phyloP scores from a whole-genome alignment of 2,113 vertebrate species.

The Semicossyphus pulcher region DNA sequence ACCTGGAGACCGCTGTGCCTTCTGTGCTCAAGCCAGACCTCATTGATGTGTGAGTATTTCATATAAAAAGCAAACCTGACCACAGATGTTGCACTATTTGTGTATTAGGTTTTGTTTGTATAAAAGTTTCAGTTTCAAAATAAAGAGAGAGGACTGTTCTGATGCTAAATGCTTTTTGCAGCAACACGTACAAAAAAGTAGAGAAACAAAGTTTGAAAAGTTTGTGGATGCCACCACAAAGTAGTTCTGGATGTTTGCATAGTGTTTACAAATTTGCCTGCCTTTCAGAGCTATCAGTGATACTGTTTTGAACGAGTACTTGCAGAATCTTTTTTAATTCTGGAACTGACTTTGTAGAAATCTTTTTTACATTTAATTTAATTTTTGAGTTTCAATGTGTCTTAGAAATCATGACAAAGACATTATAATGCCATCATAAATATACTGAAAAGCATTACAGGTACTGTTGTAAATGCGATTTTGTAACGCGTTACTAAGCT shows the following conservation, averaged over 20 bases:
- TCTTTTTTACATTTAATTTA: neutral
- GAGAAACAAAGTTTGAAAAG: neutral
- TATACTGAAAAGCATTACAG: neutral
- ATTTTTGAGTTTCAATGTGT: neutral
- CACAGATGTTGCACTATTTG: neutral
- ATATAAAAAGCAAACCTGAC: neutral
- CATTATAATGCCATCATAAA: neutral
- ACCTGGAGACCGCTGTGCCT: constrained; percentile 97
- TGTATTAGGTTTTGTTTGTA: neutral
- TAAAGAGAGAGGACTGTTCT: neutral
- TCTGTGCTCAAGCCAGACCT: constrained; percentile 98
- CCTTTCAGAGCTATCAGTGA: neutral
- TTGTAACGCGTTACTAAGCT: no score
- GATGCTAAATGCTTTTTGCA: neutral
- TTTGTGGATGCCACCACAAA: neutral
- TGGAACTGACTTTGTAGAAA: no score
- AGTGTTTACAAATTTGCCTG: neutral
- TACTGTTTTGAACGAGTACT: no score
- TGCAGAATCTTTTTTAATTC: no score
- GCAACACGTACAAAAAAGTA: neutral
- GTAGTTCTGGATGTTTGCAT: neutral
- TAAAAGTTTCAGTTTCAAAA: neutral
- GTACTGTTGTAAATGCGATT: neutral
- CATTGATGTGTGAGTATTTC: constrained; percentile 93
- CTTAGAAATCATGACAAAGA: neutral